These are phyloP conservation scores for Harmothoe impar DNA, from an alignment of 2,888 invertebrate genomes.

Conservation along the genomic window DNA sequence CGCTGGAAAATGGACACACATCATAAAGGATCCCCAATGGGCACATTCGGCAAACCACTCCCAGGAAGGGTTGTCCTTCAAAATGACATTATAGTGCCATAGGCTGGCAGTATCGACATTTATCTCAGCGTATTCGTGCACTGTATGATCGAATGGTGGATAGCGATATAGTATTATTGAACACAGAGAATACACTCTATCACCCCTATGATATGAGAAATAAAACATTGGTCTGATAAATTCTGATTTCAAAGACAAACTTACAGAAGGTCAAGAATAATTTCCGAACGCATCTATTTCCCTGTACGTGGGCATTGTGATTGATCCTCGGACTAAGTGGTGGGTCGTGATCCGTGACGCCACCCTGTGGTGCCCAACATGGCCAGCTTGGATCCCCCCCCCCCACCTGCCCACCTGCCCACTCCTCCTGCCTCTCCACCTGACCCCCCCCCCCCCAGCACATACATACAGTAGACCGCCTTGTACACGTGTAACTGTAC, in stretches of 20 bases:
- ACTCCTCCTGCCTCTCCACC: background rate
- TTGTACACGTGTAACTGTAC: too few relatives aligned
- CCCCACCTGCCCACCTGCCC: background rate
- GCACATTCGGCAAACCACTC: background rate
- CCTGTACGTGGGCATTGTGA: constrained; percentile 33
- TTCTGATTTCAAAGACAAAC: too few relatives aligned
- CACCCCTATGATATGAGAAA: too few relatives aligned
- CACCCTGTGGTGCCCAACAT: constrained; percentile 35
- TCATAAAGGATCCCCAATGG: constrained; percentile 19
- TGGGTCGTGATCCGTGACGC: constrained; percentile 32
- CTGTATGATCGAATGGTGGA: too few relatives aligned
- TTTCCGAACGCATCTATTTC: background rate
- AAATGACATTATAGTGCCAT: too few relatives aligned
- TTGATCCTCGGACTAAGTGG: constrained; percentile 45
- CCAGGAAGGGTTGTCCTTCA: background rate
- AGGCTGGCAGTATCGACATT: too few relatives aligned
- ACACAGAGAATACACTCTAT: too few relatives aligned
- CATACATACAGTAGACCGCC: too few relatives aligned
- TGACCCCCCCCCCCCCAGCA: background rate
- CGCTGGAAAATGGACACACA: constrained; percentile 51
- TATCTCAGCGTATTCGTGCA: too few relatives aligned
- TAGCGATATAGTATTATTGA: too few relatives aligned
- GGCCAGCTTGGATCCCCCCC: background rate
- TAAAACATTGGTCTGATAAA: too few relatives aligned
- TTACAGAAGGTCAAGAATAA: too few relatives aligned